These are phyloP conservation scores for Alaudala cheleensis DNA, from an alignment of 2,113 vertebrate genomes.

Conservation along the genomic window DNA sequence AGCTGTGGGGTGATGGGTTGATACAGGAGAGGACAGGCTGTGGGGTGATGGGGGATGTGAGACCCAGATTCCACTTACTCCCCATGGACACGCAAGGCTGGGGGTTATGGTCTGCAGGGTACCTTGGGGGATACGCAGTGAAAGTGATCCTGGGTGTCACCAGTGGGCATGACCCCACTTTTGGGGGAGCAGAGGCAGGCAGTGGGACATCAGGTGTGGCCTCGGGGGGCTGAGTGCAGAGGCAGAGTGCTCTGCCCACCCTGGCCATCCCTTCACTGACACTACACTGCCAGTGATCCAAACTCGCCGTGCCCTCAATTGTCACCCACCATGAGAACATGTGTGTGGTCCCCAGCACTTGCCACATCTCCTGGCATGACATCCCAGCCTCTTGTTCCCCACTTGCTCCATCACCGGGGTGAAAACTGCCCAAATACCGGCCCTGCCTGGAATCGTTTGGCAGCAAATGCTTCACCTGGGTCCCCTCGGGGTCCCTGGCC, in stretches of 20 bases:
- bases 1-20: neutral
- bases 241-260: neutral
- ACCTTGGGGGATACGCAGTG: accelerated
- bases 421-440: neutral
- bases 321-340: neutral
- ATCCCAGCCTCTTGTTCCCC: neutral
- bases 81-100: too few relatives aligned
- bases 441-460: neutral
- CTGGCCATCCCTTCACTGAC: accelerated
- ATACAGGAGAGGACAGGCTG: neutral
- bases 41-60: neutral
- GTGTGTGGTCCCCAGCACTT: neutral
- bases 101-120: neutral
- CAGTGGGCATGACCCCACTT: neutral
- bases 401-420: neutral
- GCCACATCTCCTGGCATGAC: accelerated
- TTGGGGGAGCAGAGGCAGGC: neutral
- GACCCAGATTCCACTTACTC: neutral
- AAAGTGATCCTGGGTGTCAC: neutral
- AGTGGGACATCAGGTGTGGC: neutral
- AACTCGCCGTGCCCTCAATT: accelerated
- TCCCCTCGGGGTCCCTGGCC: neutral
- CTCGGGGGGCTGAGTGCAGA: neutral
- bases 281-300: neutral
- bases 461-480: neutral